A percentile compares a stretch with the other conserved stretches of the same genome.
Conservation (phyloP, 2,888 invertebrate genomes). For the Altica lythri region DNA sequence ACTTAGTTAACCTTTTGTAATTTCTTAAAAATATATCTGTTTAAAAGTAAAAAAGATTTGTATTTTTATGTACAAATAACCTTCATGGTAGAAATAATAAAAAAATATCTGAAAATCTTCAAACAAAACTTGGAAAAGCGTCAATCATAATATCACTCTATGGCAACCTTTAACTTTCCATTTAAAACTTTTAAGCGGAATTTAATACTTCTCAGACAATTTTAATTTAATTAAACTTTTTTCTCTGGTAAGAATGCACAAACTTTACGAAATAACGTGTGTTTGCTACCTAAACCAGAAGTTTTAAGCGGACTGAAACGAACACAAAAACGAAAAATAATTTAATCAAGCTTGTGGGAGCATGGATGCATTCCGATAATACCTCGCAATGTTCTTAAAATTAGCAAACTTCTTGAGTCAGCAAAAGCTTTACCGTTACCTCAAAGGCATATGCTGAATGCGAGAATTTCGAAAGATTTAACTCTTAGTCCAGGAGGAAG, state of each 20-base stretch:
- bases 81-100: too few relatives aligned
- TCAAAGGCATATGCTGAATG: slow-evolving; percentile 34
- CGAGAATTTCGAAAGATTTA: too few relatives aligned
- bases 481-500: too few relatives aligned
- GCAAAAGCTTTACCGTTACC: slow-evolving; percentile 37
- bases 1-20: too few relatives aligned
- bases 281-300: slow-evolving; percentile 2
- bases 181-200: slow-evolving; percentile 13
- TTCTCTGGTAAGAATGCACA: slow-evolving; percentile 5
- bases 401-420: slow-evolving; percentile 36
- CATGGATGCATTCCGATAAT: slow-evolving; percentile 17
- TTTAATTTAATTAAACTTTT: slow-evolving; percentile 11
- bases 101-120: too few relatives aligned
- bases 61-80: too few relatives aligned
- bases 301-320: background rate
- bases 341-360: slow-evolving; percentile 23
- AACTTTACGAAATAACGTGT: slow-evolving; percentile 15
- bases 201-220: slow-evolving; percentile 7
- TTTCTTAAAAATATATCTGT: too few relatives aligned
- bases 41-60: too few relatives aligned
- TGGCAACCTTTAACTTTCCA: too few relatives aligned
- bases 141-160: too few relatives aligned
- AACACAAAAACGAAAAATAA: slow-evolving; percentile 22
- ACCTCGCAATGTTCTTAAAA: slow-evolving; percentile 25
- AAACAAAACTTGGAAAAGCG: too few relatives aligned